phyloP scores from a whole-genome alignment of 2,888 invertebrate species.

The Argyra leucocephala region DNA sequence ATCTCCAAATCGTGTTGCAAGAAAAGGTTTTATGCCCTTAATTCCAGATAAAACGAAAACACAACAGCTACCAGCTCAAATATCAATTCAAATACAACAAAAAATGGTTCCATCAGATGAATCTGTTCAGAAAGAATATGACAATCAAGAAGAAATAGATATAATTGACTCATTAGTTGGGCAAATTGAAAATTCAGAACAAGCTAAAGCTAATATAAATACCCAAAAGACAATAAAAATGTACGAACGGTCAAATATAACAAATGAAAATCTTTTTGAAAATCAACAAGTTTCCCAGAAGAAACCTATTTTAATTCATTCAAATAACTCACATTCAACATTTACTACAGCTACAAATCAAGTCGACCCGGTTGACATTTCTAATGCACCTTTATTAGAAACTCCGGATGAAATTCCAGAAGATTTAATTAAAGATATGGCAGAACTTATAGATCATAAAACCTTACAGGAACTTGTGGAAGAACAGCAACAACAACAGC shows the following conservation, averaged over 20 bases:
- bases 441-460: conserved; percentile 59
- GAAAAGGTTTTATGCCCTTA: conserved; percentile 40
- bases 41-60: conserved; percentile 35
- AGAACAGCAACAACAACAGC: conserved; percentile 31
- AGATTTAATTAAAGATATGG: conserved; percentile 64
- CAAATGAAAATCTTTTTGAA: conserved; percentile 14
- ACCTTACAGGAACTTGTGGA: conserved; percentile 65
- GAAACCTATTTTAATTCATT: conserved; percentile 11
- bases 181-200: conserved; percentile 30
- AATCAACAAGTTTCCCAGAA: conserved; percentile 12
- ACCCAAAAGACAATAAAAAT: conserved; percentile 14
- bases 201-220: conserved; percentile 32
- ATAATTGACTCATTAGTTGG: conserved; percentile 40
- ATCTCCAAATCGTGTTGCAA: conserved; percentile 7
- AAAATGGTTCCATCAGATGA: conserved; percentile 26
- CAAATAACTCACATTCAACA: conserved; percentile 13
- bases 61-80: conserved; percentile 40
- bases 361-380: conserved; percentile 34
- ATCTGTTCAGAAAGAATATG: conserved; percentile 37
- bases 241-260: conserved; percentile 18
- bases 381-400: conserved; percentile 32
- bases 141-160: conserved; percentile 38
- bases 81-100: conserved; percentile 41
- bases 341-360: conserved; percentile 18
- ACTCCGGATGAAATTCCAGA: conserved; percentile 60